Evolutionary conservation across 2,888 invertebrate species (phyloP), one percentile per base, ranked within the genome.

Genomic region (Isoperla grammatica): DNA sequence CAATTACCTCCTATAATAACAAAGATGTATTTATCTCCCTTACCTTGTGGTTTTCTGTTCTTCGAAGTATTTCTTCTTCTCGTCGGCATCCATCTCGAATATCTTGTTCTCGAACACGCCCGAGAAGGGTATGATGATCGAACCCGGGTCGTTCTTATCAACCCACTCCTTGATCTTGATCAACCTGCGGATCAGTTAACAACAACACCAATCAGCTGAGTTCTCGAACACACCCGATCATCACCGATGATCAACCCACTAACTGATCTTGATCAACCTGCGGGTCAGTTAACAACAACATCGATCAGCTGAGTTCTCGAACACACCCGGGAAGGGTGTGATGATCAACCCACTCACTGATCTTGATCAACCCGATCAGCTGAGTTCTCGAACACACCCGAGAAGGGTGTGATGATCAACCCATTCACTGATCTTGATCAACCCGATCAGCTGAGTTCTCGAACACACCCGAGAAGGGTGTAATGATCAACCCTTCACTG

Each of bases 331-430:
- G 95, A 42, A 98, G 84, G 2, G 86, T 80, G n/a, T 0, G 96
- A 87, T 90, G 89, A 75, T 99, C 97, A 66, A 99, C 90, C 96
- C 96, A 99, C 74, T 96, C 96, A 75, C 99, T 99, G 70, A 99
- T 90, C 78, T 97, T 97, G 53, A 88, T 81, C 71, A 96, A 79
- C 94, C 93, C 29, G 29, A 29, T 29, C 29, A 29, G 29, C 29
- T 29, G 29, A 29, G 61, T 83, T 81, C 76, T 99, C 99, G 69
- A 96, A 86, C 12, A 80, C 86, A 0, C 97, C 98, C 15, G 96
- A 97, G 78, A 99, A 98, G 0, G 98, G 98, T 65, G 99, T 95
- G 42, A 98, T 84, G 2, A 86, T 80, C 0, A 96, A 99, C 90
- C 96, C 96, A 99, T 74, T 96, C 96, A 75, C 99, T 99, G 70